Conservation (phyloP, 2,888 invertebrate genomes). For the Thymelicus sylvestris region DNA sequence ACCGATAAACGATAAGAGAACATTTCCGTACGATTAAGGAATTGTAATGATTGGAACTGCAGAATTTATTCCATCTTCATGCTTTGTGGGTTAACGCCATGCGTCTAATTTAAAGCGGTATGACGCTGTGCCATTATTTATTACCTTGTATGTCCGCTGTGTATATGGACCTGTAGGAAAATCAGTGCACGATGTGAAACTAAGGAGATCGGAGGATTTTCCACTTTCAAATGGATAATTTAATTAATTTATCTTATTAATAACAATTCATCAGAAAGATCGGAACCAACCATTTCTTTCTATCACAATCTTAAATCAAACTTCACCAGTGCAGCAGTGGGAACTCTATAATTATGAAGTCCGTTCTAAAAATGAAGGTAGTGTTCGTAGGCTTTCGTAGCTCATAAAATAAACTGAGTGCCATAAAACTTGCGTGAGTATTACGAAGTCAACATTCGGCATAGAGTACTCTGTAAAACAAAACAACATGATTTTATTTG, state of each 20-base stretch:
- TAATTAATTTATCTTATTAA: too few relatives aligned
- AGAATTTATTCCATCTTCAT: conserved; percentile 31
- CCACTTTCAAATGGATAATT: not conserved
- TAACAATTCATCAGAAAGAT: too few relatives aligned
- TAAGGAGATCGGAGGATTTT: not conserved
- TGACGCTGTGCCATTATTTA: conserved; percentile 19
- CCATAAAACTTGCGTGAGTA: not conserved
- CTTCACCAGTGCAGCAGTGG: not conserved
- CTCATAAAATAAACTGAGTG: not conserved
- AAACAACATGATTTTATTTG: not conserved
- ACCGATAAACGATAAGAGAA: conserved; percentile 35
- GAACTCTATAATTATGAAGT: not conserved
- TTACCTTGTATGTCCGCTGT: conserved; percentile 24
- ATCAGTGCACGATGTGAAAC: conserved; percentile 4
- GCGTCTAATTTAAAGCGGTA: conserved; percentile 33
- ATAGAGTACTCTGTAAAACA: not conserved
- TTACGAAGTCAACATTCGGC: not conserved
- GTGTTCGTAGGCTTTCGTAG: not conserved
- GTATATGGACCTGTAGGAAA: conserved; percentile 14
- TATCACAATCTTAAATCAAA: not conserved
- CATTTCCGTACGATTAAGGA: conserved; percentile 36
- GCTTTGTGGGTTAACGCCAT: conserved; percentile 37
- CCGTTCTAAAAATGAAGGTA: not conserved
- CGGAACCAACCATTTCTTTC: not conserved
- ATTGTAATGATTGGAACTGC: conserved; percentile 32